A percentile compares a stretch with the other conserved stretches of the same genome.
Evolutionary conservation across 2,113 vertebrate genomes (phyloP).

Genomic region (Nothoprocta perdicaria): DNA sequence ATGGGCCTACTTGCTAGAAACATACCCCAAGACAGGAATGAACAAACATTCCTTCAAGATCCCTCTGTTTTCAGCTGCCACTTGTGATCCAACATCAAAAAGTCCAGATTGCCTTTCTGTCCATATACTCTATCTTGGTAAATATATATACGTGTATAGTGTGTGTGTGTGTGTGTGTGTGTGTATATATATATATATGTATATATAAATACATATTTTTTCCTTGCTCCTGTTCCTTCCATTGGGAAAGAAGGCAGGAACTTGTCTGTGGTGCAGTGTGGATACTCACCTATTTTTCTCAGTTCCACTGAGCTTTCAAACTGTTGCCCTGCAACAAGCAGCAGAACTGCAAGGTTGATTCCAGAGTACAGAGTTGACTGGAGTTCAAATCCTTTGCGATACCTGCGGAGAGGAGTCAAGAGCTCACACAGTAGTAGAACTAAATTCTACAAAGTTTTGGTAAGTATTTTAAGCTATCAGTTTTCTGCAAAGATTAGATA

Average conservation of each 20-base stretch:
- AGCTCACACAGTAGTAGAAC: not conserved
- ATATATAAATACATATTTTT: too few relatives aligned
- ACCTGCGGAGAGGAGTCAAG: conserved; percentile 79
- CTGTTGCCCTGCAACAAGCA: conserved; percentile 90
- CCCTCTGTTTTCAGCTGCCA: not conserved
- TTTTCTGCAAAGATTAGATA: not conserved
- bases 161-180: too few relatives aligned
- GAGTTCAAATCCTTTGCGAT: conserved; percentile 93
- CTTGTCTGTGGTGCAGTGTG: not conserved
- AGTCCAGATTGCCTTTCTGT: not conserved
- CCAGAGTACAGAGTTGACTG: conserved; percentile 96
- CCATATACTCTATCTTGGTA: not conserved
- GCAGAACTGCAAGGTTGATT: conserved; percentile 91
- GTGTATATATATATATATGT: too few relatives aligned
- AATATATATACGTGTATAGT: too few relatives aligned
- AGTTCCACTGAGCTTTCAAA: conserved; percentile 96
- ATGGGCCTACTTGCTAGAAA: not conserved
- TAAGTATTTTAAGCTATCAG: not conserved
- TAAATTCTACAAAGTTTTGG: not conserved
- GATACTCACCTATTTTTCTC: conserved; percentile 90
- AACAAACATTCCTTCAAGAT: not conserved
- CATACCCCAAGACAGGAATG: not conserved
- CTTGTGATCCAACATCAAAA: not conserved
- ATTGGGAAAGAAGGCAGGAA: not conserved
- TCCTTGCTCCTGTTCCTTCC: not conserved